Conservation (phyloP, 2,113 vertebrate genomes). For the Cottus gobio region DNA sequence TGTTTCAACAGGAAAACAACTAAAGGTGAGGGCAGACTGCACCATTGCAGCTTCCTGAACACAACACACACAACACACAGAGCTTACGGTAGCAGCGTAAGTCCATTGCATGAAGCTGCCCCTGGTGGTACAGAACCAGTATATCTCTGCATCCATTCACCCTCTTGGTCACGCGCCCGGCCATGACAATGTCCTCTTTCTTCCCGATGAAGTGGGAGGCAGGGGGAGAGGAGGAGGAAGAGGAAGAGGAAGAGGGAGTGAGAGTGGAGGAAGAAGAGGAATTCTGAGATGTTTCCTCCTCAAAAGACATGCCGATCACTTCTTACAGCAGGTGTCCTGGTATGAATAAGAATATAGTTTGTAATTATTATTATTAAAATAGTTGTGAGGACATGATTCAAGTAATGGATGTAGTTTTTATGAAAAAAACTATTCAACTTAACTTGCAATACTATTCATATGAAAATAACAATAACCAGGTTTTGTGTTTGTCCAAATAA, state of each 20-base stretch:
- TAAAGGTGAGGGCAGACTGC: not conserved
- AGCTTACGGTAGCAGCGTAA: slow-evolving; percentile 92
- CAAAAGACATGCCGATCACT: slow-evolving; percentile 61
- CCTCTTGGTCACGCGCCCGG: slow-evolving; percentile 78
- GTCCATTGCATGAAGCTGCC: slow-evolving; percentile 90
- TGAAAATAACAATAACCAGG: not conserved
- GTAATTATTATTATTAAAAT: not conserved
- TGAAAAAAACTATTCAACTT: not conserved
- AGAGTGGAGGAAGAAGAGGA: slow-evolving; percentile 20
- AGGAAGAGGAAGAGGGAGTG: not conserved
- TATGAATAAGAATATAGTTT: not conserved
- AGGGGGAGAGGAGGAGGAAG: slow-evolving; percentile 27
- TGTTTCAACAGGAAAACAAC: not conserved
- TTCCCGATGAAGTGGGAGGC: slow-evolving; percentile 80
- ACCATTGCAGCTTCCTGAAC: not conserved
- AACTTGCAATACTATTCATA: not conserved
- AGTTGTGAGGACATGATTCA: not conserved
- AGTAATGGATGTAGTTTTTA: not conserved
- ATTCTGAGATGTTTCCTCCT: slow-evolving; percentile 46
- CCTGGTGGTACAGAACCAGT: slow-evolving; percentile 88
- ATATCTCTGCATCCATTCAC: slow-evolving; percentile 89
- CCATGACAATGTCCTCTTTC: slow-evolving; percentile 87
- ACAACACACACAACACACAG: slow-evolving; percentile 42
- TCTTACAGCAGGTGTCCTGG: slow-evolving; percentile 31
- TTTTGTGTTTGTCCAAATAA: not conserved